phyloP scores from a whole-genome alignment of 2,888 invertebrate genomes.

The Acanthosepion pharaonis region DNA sequence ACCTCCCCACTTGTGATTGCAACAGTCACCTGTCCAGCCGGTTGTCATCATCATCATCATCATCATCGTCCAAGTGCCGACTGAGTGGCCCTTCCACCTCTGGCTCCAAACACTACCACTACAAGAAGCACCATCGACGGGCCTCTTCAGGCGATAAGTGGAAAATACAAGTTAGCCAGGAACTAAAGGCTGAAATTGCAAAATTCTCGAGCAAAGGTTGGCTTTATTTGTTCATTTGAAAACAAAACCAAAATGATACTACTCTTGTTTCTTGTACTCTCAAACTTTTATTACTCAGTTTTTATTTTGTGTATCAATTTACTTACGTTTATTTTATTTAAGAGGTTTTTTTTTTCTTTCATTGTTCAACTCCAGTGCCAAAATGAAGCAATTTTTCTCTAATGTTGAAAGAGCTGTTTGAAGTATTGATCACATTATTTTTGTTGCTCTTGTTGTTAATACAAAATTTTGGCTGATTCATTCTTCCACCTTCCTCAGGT shows the following conservation, averaged over 20 bases:
- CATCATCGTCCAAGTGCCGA: slow-evolving; percentile 41
- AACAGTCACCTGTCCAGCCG: slow-evolving; percentile 13
- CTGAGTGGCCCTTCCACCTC: slow-evolving; percentile 36
- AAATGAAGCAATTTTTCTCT: too few relatives aligned
- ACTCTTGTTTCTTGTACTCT: background rate
- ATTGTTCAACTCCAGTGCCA: too few relatives aligned
- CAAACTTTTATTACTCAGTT: background rate
- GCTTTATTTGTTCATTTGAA: slow-evolving; percentile 40
- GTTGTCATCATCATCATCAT: slow-evolving; percentile 35
- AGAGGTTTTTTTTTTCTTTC: too few relatives aligned
- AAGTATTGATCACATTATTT: too few relatives aligned
- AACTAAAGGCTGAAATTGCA: slow-evolving; percentile 67
- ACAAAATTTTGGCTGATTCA: too few relatives aligned
- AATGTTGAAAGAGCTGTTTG: too few relatives aligned
- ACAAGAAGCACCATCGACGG: slow-evolving; percentile 65
- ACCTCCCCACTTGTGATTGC: slow-evolving; percentile 36
- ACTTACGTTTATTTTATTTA: background rate
- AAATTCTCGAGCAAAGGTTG: slow-evolving; percentile 51
- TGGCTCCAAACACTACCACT: slow-evolving; percentile 41
- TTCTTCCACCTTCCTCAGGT: too few relatives aligned
- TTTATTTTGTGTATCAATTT: background rate
- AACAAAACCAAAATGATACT: background rate
- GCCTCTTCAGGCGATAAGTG: slow-evolving; percentile 70
- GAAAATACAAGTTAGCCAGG: slow-evolving; percentile 67
- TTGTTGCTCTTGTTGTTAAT: too few relatives aligned